phyloP scores from a whole-genome alignment of 2,888 invertebrate species.

The Luperina testacea region DNA sequence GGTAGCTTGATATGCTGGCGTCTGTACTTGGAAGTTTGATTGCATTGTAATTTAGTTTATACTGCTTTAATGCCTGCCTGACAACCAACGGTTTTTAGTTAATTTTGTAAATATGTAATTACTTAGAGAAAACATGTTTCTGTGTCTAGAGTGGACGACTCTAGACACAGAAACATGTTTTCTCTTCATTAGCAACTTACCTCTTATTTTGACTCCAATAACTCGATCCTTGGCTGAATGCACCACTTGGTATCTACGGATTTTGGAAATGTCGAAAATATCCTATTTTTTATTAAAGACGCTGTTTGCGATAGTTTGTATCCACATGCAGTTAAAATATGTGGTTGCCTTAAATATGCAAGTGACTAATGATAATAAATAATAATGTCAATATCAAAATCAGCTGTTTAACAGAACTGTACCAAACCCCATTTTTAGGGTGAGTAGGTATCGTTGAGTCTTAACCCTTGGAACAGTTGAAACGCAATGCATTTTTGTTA shows the following conservation, averaged over 20 bases:
- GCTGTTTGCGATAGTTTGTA: background rate
- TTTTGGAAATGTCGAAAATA: background rate
- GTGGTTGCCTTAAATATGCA: background rate
- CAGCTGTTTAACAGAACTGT: background rate
- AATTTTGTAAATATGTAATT: conserved; percentile 2
- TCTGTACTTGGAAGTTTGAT: background rate
- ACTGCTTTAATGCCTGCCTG: background rate
- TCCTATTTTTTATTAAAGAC: background rate
- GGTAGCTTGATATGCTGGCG: too few species aligned
- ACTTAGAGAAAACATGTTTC: too few species aligned
- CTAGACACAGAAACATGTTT: conserved; percentile 6
- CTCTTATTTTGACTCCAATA: background rate
- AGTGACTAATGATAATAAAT: background rate
- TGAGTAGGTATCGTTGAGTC: background rate
- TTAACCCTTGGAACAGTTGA: background rate
- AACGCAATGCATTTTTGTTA: background rate
- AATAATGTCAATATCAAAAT: background rate
- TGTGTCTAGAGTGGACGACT: conserved; percentile 8
- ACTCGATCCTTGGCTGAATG: background rate
- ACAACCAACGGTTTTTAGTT: background rate
- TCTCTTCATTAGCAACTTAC: background rate
- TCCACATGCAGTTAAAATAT: too few species aligned
- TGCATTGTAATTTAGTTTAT: background rate
- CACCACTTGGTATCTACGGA: background rate
- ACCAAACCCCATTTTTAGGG: background rate